phyloP scores from a whole-genome alignment of 2,888 invertebrate genomes.

The Macaria notata region DNA sequence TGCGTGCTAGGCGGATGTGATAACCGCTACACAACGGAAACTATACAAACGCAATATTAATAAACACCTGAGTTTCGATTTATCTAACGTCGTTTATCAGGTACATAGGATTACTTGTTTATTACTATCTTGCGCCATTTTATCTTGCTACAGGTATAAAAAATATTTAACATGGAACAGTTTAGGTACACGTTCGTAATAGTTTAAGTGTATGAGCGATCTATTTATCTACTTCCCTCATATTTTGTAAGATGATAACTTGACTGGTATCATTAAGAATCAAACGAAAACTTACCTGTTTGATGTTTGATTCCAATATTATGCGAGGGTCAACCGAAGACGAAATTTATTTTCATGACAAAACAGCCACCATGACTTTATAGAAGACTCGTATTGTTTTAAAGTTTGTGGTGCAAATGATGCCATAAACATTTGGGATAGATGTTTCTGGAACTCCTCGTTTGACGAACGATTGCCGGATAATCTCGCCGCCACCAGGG shows the following conservation, averaged over 20 bases:
- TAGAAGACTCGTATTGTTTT: constrained; percentile 23
- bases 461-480: constrained; percentile 13
- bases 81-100: not conserved
- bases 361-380: constrained; percentile 29
- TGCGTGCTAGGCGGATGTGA: constrained; percentile 96
- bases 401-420: constrained; percentile 24
- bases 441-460: constrained; percentile 7
- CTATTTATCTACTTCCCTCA: too few relatives aligned
- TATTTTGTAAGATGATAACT: too few relatives aligned
- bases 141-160: too few relatives aligned
- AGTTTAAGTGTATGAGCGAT: too few relatives aligned
- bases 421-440: constrained; percentile 12
- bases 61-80: not conserved
- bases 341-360: constrained; percentile 11
- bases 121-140: too few relatives aligned
- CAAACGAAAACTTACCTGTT: too few relatives aligned
- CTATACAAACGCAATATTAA: constrained; percentile 38
- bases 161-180: too few relatives aligned
- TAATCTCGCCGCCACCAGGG: constrained; percentile 20
- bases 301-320: too few relatives aligned
- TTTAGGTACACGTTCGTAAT: too few relatives aligned
- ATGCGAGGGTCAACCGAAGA: too few relatives aligned
- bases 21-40: constrained; percentile 95
- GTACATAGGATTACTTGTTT: not conserved
- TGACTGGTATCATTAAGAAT: too few relatives aligned